Evolutionary conservation across 2,888 invertebrate genomes (phyloP).

Genomic region (Agrochola litura): DNA sequence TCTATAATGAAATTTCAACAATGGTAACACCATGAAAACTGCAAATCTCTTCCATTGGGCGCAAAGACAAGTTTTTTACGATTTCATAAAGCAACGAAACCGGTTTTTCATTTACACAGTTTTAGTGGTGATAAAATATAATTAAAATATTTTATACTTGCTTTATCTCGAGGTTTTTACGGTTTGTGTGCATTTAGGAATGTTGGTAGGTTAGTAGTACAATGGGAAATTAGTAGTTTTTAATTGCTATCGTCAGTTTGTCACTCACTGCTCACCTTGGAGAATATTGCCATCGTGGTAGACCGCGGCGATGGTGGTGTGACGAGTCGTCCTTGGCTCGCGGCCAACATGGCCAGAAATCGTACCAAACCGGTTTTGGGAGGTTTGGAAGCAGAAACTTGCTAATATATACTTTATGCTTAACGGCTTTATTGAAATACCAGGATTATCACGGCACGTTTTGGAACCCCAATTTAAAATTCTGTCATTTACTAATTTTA

Average conservation of each 20-base stretch:
- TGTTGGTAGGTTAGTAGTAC: constrained; percentile 72
- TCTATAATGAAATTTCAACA: constrained; percentile 85
- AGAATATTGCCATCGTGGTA: too few relatives aligned
- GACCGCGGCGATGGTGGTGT: too few relatives aligned
- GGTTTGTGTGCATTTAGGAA: constrained; percentile 82
- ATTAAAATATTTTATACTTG: constrained; percentile 90
- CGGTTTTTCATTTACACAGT: constrained; percentile 90
- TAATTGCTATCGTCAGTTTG: not conserved
- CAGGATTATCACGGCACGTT: too few relatives aligned
- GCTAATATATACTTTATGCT: too few relatives aligned
- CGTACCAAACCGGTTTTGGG: too few relatives aligned
- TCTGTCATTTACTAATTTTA: too few relatives aligned
- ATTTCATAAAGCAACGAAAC: constrained; percentile 88
- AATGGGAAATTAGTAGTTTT: constrained; percentile 57
- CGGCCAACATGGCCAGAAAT: too few relatives aligned
- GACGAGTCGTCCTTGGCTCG: too few relatives aligned
- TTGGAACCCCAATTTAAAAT: too few relatives aligned
- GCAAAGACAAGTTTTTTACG: constrained; percentile 89
- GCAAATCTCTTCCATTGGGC: constrained; percentile 73
- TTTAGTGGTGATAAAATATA: constrained; percentile 90
- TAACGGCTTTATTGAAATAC: too few relatives aligned
- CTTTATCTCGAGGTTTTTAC: constrained; percentile 86
- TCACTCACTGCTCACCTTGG: too few relatives aligned
- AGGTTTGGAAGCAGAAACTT: too few relatives aligned
- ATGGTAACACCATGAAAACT: constrained; percentile 86